These are phyloP conservation scores for Platerodrilus igneus DNA, from an alignment of 2,888 invertebrate species.

Conservation along the genomic window DNA sequence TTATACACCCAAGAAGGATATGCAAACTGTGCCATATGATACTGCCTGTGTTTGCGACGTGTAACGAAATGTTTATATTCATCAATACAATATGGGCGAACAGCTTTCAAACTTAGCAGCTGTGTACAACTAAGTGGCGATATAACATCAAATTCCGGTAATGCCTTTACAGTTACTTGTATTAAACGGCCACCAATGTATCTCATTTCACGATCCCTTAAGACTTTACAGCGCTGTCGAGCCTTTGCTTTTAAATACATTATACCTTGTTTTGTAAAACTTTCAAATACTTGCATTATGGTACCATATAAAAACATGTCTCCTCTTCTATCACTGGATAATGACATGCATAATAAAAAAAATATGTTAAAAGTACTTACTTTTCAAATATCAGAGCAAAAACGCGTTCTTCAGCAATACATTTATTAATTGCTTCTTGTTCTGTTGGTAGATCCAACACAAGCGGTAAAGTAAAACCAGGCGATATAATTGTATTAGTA, in stretches of 20 bases:
- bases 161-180: constrained; percentile 59
- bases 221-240: constrained; percentile 66
- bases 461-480: constrained; percentile 76
- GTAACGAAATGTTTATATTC: constrained; percentile 35
- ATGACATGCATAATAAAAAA: background rate
- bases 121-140: constrained; percentile 53
- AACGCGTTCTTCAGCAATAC: constrained; percentile 57
- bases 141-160: constrained; percentile 61
- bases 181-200: constrained; percentile 46
- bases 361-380: constrained; percentile 34
- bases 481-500: constrained; percentile 60
- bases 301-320: constrained; percentile 57
- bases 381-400: constrained; percentile 60
- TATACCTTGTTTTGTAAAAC: constrained; percentile 54
- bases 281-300: constrained; percentile 64
- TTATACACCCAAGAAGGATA: constrained; percentile 43
- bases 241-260: constrained; percentile 66
- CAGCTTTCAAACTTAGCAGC: constrained; percentile 48
- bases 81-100: constrained; percentile 39
- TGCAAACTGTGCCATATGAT: constrained; percentile 42
- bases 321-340: background rate
- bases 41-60: constrained; percentile 41
- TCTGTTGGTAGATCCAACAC: constrained; percentile 51
- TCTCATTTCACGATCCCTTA: constrained; percentile 43
- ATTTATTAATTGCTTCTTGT: constrained; percentile 55